Base-by-base conservation (phyloP, 2,888 invertebrate genomes). In the Apomyelois bistriatella region DNA sequence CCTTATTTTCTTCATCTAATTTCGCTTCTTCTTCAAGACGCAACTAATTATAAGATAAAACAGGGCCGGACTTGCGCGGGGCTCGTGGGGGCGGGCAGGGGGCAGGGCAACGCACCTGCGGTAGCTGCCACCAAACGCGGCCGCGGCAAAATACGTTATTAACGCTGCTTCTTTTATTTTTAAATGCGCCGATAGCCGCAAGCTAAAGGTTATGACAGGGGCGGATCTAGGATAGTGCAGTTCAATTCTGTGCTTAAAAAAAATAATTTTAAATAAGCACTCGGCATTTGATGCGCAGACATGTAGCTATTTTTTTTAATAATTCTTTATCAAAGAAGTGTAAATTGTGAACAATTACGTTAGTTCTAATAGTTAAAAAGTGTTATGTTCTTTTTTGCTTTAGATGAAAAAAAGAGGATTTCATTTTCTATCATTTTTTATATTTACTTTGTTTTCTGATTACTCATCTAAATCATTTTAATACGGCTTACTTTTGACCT, bases 201-300 rank as follows among this genome's bases (percentile, higher is more conserved):
- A 88, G 88, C 83, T 85, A 90, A 89, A 90, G 89, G 89, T 89
- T 89, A 90, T 66, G 54, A 43, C 85, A 80, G 87, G 65, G 75
- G 63, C 67, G 85, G 64, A 85, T 56, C 81, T 51, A 53, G 64
- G 51, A 16, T 6, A 10, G 32, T 32, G 46, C 46, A 46, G 9
- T 46, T n/a, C n/a, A n/a, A n/a, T n/a, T n/a, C 15, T 8, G 12
- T 15, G 10, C 22, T 32, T 15, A 12, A 13, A 9, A 4, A 9
- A 28, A 7, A 28, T 28, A 28, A 3, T 5, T 28, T 5, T 7
- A 28, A 5, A 28, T 5, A 28, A 7, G 7, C 28, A 28, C 28
- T 3, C 28, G n/a, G n/a, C n/a, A n/a, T n/a, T n/a, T n/a, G n/a
- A n/a, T n/a, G n/a, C n/a, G n/a, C n/a, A n/a, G n/a, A n/a, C n/a